phyloP scores from a whole-genome alignment of 2,113 vertebrate species.

The Albula goreensis region DNA sequence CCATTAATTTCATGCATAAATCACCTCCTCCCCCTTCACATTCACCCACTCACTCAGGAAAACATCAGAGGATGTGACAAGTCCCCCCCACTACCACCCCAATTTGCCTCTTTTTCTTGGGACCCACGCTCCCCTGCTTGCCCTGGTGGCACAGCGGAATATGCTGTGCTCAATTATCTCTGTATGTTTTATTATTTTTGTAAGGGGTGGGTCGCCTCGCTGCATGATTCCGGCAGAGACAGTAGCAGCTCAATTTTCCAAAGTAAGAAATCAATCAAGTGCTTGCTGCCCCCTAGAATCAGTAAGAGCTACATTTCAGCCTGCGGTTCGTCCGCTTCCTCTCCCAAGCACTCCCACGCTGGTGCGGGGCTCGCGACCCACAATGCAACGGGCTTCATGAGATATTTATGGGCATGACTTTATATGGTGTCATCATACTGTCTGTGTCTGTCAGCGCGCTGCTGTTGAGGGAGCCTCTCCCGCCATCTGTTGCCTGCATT shows the following conservation, averaged over 20 bases:
- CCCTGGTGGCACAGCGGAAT: too few species aligned
- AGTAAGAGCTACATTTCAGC: constrained; percentile 2
- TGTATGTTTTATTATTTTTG: neutral
- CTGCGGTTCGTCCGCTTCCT: neutral
- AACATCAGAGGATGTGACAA: neutral
- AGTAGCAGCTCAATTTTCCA: neutral
- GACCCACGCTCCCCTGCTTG: neutral
- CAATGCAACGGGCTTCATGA: neutral
- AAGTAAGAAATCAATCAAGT: neutral
- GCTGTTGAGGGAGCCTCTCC: neutral
- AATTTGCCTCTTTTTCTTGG: too few species aligned
- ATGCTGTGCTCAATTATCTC: neutral
- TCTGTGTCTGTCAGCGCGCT: neutral
- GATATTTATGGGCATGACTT: constrained; percentile 6
- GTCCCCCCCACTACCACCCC: neutral
- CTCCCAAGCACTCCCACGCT: constrained; percentile 16
- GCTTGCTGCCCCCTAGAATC: neutral
- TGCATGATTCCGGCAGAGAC: neutral
- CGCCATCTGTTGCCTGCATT: neutral
- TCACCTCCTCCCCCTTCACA: neutral
- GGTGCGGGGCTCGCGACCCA: neutral
- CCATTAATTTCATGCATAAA: neutral
- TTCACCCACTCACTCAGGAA: neutral
- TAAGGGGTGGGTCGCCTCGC: neutral
- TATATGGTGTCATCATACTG: constrained; percentile 1